Conservation (phyloP, 2,888 invertebrate genomes). For the Ypsolopha sequella region DNA sequence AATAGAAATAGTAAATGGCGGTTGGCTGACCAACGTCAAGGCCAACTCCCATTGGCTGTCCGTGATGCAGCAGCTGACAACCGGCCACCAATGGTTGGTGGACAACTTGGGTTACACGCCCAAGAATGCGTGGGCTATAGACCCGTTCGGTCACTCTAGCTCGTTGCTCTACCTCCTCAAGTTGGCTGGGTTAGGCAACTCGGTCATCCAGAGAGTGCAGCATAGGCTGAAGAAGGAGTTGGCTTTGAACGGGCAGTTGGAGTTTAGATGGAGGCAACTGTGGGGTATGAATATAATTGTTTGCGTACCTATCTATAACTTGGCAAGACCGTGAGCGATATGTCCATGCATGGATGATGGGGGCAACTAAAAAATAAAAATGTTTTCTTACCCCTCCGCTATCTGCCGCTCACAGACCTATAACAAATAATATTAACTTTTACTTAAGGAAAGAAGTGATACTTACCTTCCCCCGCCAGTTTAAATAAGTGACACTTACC, state of each 20-base stretch:
- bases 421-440: no score
- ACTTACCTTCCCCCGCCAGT: no score
- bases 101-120: conserved; percentile 85
- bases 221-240: conserved; percentile 95
- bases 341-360: no score
- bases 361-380: no score
- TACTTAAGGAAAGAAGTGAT: no score
- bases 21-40: conserved; percentile 99
- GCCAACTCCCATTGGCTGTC: conserved; percentile 95
- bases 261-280: conserved; percentile 94
- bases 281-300: conserved; percentile 79
- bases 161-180: conserved; percentile 87
- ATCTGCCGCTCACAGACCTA: no score
- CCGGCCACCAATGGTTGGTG: conserved; percentile 95
- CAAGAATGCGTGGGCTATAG: conserved; percentile 88
- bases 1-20: conserved; percentile 96
- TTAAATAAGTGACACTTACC: no score
- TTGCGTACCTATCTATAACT: no score
- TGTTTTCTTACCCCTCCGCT: no score
- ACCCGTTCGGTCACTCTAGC: conserved; percentile 93
- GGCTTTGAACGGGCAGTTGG: conserved; percentile 83
- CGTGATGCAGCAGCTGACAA: conserved; percentile 89
- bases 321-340: no score
- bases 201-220: conserved; percentile 92
- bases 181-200: conserved; percentile 83